Conservation (phyloP, 2,113 vertebrate species). For the Vimba vimba region DNA sequence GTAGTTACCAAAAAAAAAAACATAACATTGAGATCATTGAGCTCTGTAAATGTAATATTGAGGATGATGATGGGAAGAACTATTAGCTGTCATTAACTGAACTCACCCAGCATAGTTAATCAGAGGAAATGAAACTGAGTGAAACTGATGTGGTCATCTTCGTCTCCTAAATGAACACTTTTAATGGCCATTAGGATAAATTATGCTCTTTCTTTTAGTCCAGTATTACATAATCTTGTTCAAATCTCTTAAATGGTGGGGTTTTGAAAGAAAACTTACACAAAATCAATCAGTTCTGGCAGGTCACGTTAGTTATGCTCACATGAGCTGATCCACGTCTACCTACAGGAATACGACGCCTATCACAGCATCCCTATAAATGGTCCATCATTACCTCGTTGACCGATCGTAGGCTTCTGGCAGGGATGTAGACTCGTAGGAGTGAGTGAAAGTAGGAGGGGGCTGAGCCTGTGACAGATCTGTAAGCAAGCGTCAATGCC, state of each 20-base stretch:
- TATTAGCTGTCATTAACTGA: conserved; percentile 31
- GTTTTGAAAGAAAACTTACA: neutral
- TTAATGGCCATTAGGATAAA: conserved; percentile 25
- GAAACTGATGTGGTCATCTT: neutral
- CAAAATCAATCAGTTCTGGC: neutral
- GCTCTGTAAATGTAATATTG: neutral
- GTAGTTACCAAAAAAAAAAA: neutral
- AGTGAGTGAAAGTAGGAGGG: too few species aligned
- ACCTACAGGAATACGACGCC: too few species aligned
- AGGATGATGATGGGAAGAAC: conserved; percentile 6
- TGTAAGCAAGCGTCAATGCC: too few species aligned
- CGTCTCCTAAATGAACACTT: neutral
- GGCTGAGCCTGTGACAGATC: too few species aligned
- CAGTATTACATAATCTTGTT: conserved; percentile 9
- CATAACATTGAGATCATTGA: neutral
- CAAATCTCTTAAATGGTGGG: neutral
- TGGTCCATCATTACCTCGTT: too few species aligned
- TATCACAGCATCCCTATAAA: too few species aligned
- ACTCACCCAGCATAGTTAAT: conserved; percentile 15
- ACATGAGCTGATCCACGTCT: too few species aligned
- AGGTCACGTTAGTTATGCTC: too few species aligned
- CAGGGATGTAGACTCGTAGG: too few species aligned
- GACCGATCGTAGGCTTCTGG: too few species aligned
- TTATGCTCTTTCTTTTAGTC: neutral
- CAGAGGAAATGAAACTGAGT: conserved; percentile 27